These are phyloP conservation scores for Oreochromis spilurus DNA, from an alignment of 2,113 vertebrate species.

Conservation along the genomic window DNA sequence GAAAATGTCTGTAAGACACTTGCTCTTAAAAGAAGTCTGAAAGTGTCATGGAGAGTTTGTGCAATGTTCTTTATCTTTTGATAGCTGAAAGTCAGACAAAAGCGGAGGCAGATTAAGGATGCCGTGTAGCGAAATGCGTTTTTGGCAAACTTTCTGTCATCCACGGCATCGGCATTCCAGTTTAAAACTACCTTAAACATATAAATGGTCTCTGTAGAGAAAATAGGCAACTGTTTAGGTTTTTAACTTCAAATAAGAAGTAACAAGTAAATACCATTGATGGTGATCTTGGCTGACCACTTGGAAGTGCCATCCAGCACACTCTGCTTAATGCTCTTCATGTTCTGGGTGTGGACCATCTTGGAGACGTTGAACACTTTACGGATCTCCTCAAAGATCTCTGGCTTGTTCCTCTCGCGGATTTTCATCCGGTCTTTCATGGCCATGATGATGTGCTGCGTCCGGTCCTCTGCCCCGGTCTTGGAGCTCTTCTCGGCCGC, in stretches of 20 bases:
- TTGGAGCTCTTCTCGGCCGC: conserved; percentile 96
- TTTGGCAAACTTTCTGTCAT: neutral
- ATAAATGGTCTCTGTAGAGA: neutral
- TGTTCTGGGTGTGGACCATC: conserved; percentile 85
- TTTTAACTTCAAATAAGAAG: accelerated
- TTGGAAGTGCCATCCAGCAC: conserved; percentile 96
- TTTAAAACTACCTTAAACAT: neutral
- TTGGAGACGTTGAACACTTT: conserved; percentile 83
- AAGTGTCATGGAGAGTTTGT: neutral
- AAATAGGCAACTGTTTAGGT: neutral
- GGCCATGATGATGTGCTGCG: conserved; percentile 94
- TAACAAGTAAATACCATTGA: conserved; percentile 75
- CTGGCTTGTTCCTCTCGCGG: conserved; percentile 93
- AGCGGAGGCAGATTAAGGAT: accelerated
- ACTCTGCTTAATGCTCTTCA: conserved; percentile 92
- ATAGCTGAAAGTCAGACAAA: accelerated
- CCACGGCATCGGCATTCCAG: neutral
- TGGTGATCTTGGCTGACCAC: conserved; percentile 96
- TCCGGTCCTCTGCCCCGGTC: conserved; percentile 92
- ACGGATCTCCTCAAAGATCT: conserved; percentile 93
- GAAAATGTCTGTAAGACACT: neutral
- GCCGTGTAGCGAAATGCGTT: neutral
- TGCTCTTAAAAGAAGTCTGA: neutral
- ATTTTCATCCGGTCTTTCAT: conserved; percentile 99
- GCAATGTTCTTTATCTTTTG: neutral